Conservation (phyloP, 2,888 invertebrate genomes). For the Drosophila parthenogenetica region DNA sequence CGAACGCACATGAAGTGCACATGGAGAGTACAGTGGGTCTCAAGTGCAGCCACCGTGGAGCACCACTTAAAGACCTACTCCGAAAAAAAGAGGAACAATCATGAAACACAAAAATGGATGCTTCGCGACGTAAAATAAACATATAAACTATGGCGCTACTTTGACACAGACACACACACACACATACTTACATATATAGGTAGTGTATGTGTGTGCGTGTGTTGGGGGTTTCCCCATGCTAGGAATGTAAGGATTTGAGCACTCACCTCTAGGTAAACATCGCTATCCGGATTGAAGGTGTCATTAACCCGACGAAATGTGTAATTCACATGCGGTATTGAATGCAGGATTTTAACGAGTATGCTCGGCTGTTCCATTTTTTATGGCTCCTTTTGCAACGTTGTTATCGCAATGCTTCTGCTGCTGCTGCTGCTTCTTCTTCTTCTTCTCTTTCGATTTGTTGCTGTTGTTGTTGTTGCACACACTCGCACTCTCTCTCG, state of each 20-base stretch:
- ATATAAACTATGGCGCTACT: slow-evolving; percentile 10
- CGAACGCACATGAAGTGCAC: slow-evolving; percentile 20
- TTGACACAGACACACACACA: background rate
- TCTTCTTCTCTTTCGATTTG: slow-evolving; percentile 28
- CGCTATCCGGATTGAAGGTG: slow-evolving; percentile 95
- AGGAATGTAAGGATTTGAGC: slow-evolving; percentile 12
- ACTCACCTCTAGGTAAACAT: slow-evolving; percentile 94
- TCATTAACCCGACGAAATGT: slow-evolving; percentile 95
- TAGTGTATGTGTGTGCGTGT: slow-evolving; percentile 1
- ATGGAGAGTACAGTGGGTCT: slow-evolving; percentile 31
- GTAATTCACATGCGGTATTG: slow-evolving; percentile 96
- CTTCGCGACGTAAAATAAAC: slow-evolving; percentile 3
- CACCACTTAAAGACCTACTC: slow-evolving; percentile 39
- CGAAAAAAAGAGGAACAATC: slow-evolving; percentile 25
- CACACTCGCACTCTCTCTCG: slow-evolving; percentile 40
- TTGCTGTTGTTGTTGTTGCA: slow-evolving; percentile 33
- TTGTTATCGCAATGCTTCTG: slow-evolving; percentile 33
- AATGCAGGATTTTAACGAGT: slow-evolving; percentile 94
- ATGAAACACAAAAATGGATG: slow-evolving; percentile 8
- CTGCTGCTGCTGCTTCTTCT: slow-evolving; percentile 22
- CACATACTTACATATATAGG: background rate
- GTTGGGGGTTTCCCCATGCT: slow-evolving; percentile 17
- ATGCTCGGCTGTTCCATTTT: slow-evolving; percentile 91
- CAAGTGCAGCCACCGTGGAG: slow-evolving; percentile 43
- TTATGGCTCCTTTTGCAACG: slow-evolving; percentile 53